phyloP scores from a whole-genome alignment of 2,113 vertebrate genomes.

The Dromaius novaehollandiae region DNA sequence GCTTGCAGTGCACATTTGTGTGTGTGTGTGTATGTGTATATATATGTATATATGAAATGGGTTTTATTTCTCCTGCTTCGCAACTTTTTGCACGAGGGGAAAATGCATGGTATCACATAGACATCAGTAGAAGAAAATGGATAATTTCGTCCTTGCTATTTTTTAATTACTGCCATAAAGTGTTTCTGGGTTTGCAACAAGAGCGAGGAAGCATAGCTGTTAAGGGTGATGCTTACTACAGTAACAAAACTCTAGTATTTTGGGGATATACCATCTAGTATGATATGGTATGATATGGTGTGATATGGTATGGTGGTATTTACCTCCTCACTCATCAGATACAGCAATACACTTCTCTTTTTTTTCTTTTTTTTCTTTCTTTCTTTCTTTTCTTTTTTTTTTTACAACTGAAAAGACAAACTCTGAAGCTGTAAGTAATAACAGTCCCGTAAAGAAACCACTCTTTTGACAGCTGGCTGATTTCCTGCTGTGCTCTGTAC shows the following conservation, averaged over 20 bases:
- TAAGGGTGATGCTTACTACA: background rate
- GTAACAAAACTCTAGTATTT: background rate
- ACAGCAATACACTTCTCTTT: background rate
- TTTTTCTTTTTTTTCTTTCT: background rate
- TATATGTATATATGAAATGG: too few species aligned
- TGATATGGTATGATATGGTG: too few species aligned
- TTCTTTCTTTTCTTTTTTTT: background rate
- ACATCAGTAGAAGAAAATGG: background rate
- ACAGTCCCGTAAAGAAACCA: background rate
- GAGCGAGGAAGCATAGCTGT: background rate
- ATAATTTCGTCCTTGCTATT: background rate
- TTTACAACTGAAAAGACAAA: background rate
- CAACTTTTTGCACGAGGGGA: background rate
- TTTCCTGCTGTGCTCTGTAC: background rate
- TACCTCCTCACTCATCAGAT: background rate
- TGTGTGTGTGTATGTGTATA: too few species aligned
- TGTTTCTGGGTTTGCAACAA: background rate
- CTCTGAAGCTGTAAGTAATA: background rate
- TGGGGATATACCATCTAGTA: too few species aligned
- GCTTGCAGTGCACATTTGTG: rapidly evolving
- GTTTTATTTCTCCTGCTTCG: background rate
- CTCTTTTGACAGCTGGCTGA: background rate
- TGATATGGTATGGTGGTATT: background rate
- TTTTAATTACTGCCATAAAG: background rate
- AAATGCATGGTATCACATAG: background rate